These are phyloP conservation scores for Aricia artaxerxes DNA, from an alignment of 2,888 invertebrate genomes.

Conservation along the genomic window DNA sequence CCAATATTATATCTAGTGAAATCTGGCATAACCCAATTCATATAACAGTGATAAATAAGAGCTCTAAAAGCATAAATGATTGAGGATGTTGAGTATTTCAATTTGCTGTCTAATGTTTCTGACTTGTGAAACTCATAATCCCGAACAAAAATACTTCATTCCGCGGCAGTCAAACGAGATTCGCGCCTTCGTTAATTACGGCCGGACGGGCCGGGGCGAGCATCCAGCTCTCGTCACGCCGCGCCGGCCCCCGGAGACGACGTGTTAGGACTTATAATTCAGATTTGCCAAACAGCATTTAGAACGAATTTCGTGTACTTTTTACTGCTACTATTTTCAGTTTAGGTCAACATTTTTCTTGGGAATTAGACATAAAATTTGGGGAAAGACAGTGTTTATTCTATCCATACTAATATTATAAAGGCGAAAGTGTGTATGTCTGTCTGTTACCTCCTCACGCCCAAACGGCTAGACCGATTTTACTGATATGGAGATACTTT, in stretches of 20 bases:
- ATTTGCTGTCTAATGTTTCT: slow-evolving; percentile 49
- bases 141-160: slow-evolving; percentile 36
- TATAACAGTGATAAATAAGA: slow-evolving; percentile 34
- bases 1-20: not conserved
- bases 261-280: slow-evolving; percentile 5
- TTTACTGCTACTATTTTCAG: not conserved
- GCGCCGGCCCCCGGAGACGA: slow-evolving; percentile 32
- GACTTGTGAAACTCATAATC: slow-evolving; percentile 42
- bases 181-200: slow-evolving; percentile 44
- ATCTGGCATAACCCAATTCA: slow-evolving; percentile 7
- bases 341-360: not conserved
- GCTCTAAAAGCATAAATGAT: slow-evolving; percentile 47
- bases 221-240: slow-evolving; percentile 43
- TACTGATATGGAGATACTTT: no score
- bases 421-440: no score
- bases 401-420: no score
- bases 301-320: not conserved
- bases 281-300: not conserved
- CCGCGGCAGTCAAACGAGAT: slow-evolving; percentile 40
- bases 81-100: slow-evolving; percentile 48
- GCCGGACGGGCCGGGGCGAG: slow-evolving; percentile 35
- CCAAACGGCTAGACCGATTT: no score
- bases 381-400: no score
- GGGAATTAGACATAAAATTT: no score
- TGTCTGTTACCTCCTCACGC: no score